These are phyloP conservation scores for Chrysogorgia sp. DNA, from an alignment of 92 coral and sea anemone species.

Conservation along the genomic window DNA sequence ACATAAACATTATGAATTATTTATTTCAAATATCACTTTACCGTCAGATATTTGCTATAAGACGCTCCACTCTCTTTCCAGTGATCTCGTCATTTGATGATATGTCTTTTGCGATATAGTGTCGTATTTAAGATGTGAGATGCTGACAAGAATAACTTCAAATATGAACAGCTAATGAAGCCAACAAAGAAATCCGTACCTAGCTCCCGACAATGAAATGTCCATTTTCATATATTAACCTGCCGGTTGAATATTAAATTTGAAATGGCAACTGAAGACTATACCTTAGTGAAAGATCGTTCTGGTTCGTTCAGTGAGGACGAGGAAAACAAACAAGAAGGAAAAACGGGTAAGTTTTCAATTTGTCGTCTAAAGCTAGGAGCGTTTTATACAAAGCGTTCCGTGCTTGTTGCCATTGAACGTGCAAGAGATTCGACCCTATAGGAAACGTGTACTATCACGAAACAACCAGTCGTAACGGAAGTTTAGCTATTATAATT, in stretches of 20 bases:
- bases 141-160: neutral
- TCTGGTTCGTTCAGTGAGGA: slow-evolving; percentile 13
- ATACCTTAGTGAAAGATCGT: slow-evolving; percentile 25
- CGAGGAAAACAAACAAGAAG: neutral
- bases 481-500: no score
- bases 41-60: slow-evolving; percentile 23
- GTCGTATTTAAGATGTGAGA: no score
- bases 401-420: no score
- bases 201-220: neutral
- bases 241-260: neutral
- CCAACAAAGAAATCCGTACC: no score
- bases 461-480: no score
- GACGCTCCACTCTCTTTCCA: neutral
- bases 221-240: neutral
- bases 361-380: no score
- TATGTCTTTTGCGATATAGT: neutral
- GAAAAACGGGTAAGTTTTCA: slow-evolving; percentile 12
- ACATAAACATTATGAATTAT: slow-evolving; percentile 11
- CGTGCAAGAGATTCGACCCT: no score
- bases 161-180: no score
- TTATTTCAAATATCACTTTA: neutral
- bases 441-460: no score
- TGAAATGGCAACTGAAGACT: slow-evolving; percentile 18
- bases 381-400: no score
- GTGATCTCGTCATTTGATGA: no score